phyloP scores from a whole-genome alignment of 2,797 vertebrate genomes.

The Corythornis leucogaster region DNA sequence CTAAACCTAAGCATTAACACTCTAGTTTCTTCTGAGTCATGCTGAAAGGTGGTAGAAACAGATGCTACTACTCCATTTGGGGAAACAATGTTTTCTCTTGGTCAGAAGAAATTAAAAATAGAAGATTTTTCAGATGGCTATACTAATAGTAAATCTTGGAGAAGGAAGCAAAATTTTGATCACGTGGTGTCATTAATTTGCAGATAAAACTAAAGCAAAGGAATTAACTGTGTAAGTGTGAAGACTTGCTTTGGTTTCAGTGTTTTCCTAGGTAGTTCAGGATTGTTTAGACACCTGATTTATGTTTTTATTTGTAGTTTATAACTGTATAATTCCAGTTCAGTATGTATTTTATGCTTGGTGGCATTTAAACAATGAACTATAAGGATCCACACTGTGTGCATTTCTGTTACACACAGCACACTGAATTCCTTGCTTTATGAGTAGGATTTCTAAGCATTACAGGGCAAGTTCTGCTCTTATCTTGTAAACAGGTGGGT shows the following conservation, averaged over 20 bases:
- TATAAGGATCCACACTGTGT: neutral
- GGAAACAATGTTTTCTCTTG: neutral
- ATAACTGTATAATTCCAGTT: neutral
- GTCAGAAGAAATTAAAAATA: neutral
- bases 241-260: neutral
- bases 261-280: neutral
- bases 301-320: neutral
- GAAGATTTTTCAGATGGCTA: neutral
- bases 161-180: neutral
- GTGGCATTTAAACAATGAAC: neutral
- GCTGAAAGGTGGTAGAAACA: neutral
- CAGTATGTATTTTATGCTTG: neutral
- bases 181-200: neutral
- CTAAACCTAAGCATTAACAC: neutral
- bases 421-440: neutral
- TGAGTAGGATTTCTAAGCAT: neutral
- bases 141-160: neutral
- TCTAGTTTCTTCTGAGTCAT: neutral
- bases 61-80: neutral
- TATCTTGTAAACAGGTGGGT: neutral
- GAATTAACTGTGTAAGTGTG: neutral
- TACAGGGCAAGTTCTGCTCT: neutral
- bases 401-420: neutral
- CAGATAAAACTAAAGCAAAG: neutral
- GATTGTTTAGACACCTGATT: neutral